Evolutionary conservation across 2,888 invertebrate species (phyloP).

Genomic region (Hydrotaea diabolus): DNA sequence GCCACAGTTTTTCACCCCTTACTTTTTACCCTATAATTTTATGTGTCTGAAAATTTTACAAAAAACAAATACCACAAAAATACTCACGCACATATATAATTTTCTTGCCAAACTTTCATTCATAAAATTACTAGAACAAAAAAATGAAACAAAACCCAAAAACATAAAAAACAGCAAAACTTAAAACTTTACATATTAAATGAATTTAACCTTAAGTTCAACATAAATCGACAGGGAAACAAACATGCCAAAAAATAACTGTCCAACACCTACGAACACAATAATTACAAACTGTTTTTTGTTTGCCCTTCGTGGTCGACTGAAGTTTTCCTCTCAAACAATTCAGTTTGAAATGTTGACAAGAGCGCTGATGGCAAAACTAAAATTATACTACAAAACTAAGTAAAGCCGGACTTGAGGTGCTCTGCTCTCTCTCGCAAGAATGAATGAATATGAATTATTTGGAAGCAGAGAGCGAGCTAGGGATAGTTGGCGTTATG

Average conservation of each 20-base stretch:
- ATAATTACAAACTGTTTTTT: slow-evolving; percentile 50
- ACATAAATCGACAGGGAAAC: slow-evolving; percentile 6
- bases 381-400: background rate
- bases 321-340: slow-evolving; percentile 26
- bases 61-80: background rate
- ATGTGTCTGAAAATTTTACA: no score
- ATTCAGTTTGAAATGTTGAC: background rate
- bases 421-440: background rate
- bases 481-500: background rate
- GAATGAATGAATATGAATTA: slow-evolving; percentile 1
- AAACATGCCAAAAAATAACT: slow-evolving; percentile 46
- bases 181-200: slow-evolving; percentile 47
- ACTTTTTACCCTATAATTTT: no score
- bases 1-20: no score
- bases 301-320: background rate
- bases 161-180: background rate
- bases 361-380: background rate
- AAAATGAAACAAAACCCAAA: background rate
- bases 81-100: background rate
- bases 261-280: slow-evolving; percentile 48
- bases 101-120: slow-evolving; percentile 18
- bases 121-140: background rate
- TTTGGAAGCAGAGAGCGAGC: background rate
- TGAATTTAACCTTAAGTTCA: slow-evolving; percentile 47
- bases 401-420: slow-evolving; percentile 45